These are phyloP conservation scores for Teleopsis dalmanni DNA, from an alignment of 1,140 invertebrate species.

Conservation along the genomic window DNA sequence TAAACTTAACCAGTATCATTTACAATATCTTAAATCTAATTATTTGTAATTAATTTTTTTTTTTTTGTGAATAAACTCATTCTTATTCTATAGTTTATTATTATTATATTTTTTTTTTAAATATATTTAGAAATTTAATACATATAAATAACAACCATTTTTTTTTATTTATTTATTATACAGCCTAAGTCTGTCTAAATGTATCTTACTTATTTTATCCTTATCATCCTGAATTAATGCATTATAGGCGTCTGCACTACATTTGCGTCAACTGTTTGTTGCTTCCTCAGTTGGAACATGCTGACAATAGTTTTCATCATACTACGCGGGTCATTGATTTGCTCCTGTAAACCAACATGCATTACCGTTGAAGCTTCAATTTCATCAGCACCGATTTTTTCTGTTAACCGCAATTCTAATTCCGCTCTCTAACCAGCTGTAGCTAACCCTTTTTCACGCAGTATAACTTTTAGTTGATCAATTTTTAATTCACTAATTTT, in stretches of 20 bases:
- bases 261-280: neutral
- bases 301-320: conserved; percentile 1
- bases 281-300: neutral
- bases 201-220: too few species aligned
- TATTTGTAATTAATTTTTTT: too few species aligned
- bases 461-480: neutral
- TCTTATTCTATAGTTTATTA: too few species aligned
- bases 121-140: too few species aligned
- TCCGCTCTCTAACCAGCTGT: neutral
- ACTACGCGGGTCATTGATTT: neutral
- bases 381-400: neutral
- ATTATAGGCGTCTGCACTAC: neutral
- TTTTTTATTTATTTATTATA: too few species aligned
- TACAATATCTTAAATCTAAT: too few species aligned
- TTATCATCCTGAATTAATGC: too few species aligned
- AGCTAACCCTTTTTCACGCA: neutral
- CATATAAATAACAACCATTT: too few species aligned
- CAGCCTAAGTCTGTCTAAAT: too few species aligned
- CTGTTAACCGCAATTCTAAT: neutral
- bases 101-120: too few species aligned
- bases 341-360: neutral
- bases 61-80: too few species aligned
- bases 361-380: neutral
- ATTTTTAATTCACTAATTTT: conserved; percentile 5
- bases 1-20: too few species aligned